Base-by-base conservation (phyloP, 2,888 invertebrate genomes). In the Gastrophysa polygoni region DNA sequence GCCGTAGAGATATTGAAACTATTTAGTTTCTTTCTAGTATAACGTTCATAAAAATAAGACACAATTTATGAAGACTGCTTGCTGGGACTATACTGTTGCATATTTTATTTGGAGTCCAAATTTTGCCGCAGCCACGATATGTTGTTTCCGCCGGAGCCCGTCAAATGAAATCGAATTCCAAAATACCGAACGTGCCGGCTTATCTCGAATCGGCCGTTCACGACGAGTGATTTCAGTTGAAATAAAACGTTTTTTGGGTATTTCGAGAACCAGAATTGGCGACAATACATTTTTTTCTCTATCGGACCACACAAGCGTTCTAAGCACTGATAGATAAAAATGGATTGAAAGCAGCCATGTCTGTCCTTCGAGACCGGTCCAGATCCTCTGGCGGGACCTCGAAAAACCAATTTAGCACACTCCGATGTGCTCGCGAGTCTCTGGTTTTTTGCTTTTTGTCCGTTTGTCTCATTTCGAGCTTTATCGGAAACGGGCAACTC, bases 251-350 rank as follows among this genome's bases (percentile, higher is more conserved):
- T 67, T 67, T 67, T 67, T 46, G 64, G 55, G 56, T 61, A 48
- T 67, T 66, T 66, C 58, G 59, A 63, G 70, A 63, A 68, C 58
- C 59, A 63, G 70, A 63, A 68, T 59, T 66, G 44, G 64, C 58
- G 55, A 63, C 64, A 63, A 38, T 32, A 32, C 11, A 14, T 38
- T 38, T 38, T 66, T 68, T 68, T 69, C 61, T 64, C 24, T 32
- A 17, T 29, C 60, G 63, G 73, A 73, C 73, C 73, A 73, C 73
- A 73, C 73, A 72, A 67, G 70, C 68, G 59, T 72, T 71, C 73
- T 73, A 71, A 71, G 69, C 72, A 70, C 55, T 54, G 69, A 71
- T 72, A 72, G 71, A 73, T 72, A 65, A 65, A 67, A 63, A 61
- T 55, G 64, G 59, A 61, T 64, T 66, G 68, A 69, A 70, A 68